Evolutionary conservation across 2,888 invertebrate species (phyloP).

Genomic region (Sicus ferrugineus): DNA sequence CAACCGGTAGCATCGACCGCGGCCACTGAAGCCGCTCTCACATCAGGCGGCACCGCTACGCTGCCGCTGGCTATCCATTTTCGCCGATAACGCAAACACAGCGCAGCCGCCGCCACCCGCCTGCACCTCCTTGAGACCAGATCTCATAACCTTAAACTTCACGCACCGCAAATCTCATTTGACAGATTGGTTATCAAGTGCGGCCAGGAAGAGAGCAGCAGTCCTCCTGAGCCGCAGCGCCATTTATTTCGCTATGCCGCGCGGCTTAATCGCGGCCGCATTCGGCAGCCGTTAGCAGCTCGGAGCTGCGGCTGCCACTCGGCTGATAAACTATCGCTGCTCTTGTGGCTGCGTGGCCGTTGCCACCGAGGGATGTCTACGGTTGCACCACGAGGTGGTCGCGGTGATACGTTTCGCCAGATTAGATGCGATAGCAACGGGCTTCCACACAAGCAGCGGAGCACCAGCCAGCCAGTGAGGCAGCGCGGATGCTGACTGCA

Average conservation of each 20-base stretch:
- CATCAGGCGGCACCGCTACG: neutral
- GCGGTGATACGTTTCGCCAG: constrained; percentile 27
- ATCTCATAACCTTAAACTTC: constrained; percentile 33
- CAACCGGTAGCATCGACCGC: too few relatives aligned
- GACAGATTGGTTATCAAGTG: constrained; percentile 43
- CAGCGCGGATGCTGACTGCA: neutral
- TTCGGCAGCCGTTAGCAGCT: neutral
- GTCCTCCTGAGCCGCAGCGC: constrained; percentile 23
- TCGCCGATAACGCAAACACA: constrained; percentile 4
- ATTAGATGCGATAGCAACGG: constrained; percentile 33
- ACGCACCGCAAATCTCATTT: constrained; percentile 42
- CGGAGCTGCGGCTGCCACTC: constrained; percentile 11
- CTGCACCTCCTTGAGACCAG: constrained; percentile 19
- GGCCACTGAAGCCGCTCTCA: too few relatives aligned
- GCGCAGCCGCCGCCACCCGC: neutral
- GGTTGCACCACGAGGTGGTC: constrained; percentile 11
- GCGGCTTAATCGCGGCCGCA: constrained; percentile 26
- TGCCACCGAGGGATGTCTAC: neutral
- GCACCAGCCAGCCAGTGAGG: neutral
- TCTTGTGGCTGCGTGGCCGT: constrained; percentile 10
- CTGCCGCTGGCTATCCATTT: neutral
- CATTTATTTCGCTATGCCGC: constrained; percentile 36
- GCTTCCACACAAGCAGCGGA: constrained; percentile 16
- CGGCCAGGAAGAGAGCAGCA: too few relatives aligned
- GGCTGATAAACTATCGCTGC: constrained; percentile 25